Evolutionary conservation across 2,797 vertebrate species (phyloP).

Genomic region (Lepus oiostolus): DNA sequence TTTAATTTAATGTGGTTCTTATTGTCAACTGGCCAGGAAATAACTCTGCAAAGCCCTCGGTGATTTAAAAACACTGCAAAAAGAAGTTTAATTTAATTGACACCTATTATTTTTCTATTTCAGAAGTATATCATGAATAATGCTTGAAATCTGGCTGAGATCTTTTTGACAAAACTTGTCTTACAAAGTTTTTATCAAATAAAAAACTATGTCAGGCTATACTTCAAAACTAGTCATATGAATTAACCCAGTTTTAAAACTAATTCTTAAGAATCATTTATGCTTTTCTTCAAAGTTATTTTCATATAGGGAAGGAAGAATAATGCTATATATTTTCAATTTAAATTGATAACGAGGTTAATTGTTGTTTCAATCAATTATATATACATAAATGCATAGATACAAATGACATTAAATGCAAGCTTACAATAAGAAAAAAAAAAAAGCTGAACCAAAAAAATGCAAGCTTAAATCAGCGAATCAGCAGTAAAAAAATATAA

Average conservation of each 20-base stretch:
- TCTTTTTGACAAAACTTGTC: constrained; percentile 41
- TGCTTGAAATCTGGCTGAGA: neutral
- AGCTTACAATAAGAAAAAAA: too few species aligned
- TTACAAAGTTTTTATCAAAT: constrained; percentile 9
- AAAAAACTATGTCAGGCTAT: neutral
- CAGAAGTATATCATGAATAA: neutral
- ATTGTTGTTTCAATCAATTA: constrained; percentile 24
- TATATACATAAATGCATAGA: neutral
- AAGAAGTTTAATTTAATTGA: neutral
- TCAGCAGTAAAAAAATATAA: neutral
- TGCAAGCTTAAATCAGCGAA: neutral
- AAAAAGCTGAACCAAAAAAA: neutral
- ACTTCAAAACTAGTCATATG: constrained; percentile 45
- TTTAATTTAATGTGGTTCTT: constrained; percentile 36
- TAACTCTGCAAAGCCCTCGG: neutral
- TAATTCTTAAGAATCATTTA: neutral
- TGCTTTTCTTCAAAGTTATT: too few species aligned
- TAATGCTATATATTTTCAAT: neutral
- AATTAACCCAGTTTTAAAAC: constrained; percentile 52
- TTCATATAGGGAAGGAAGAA: neutral
- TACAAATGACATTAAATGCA: neutral
- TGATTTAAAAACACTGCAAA: constrained; percentile 7
- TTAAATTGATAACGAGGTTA: constrained; percentile 36
- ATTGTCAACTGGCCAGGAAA: neutral
- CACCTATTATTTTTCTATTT: constrained; percentile 10